These are phyloP conservation scores for Xanthorhoe spadicearia DNA, from an alignment of 2,888 invertebrate species.

Conservation along the genomic window DNA sequence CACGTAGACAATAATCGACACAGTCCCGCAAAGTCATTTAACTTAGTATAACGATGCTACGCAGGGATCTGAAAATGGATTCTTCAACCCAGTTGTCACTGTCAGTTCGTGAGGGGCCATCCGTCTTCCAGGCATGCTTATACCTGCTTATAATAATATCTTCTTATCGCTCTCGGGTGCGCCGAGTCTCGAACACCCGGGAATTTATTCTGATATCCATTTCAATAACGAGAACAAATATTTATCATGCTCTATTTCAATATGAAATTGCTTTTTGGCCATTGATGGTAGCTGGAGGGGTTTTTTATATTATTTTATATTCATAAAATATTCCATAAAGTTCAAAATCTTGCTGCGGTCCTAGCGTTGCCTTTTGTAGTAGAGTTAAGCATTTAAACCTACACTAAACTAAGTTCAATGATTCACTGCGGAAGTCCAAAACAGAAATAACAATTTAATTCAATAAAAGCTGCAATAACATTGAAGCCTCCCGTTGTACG, in stretches of 20 bases:
- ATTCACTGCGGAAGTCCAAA: conserved; percentile 4
- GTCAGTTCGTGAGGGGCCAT: conserved; percentile 61
- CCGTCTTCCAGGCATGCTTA: conserved; percentile 54
- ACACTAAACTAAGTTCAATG: background rate
- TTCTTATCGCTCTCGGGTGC: conserved; percentile 44
- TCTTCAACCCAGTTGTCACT: conserved; percentile 49
- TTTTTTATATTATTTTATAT: background rate
- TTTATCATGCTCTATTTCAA: conserved; percentile 38
- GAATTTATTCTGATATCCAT: conserved; percentile 41
- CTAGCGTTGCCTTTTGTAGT: background rate
- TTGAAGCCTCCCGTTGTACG: conserved; percentile 17
- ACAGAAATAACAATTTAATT: conserved; percentile 27
- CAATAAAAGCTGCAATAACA: conserved; percentile 21
- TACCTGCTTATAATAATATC: conserved; percentile 56
- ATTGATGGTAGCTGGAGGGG: background rate
- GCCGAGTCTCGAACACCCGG: conserved; percentile 26
- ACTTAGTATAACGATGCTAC: conserved; percentile 45
- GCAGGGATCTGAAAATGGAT: conserved; percentile 50
- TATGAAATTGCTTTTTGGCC: conserved; percentile 25
- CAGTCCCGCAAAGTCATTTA: conserved; percentile 33
- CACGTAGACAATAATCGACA: conserved; percentile 45
- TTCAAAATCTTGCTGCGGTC: background rate
- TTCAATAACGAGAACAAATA: conserved; percentile 43
- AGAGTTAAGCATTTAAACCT: background rate
- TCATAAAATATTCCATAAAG: conserved; percentile 13